A percentile compares a stretch with the other conserved stretches of the same genome.
phyloP scores from a whole-genome alignment of 1,140 invertebrate species.

The Leguminivora glycinivorella region DNA sequence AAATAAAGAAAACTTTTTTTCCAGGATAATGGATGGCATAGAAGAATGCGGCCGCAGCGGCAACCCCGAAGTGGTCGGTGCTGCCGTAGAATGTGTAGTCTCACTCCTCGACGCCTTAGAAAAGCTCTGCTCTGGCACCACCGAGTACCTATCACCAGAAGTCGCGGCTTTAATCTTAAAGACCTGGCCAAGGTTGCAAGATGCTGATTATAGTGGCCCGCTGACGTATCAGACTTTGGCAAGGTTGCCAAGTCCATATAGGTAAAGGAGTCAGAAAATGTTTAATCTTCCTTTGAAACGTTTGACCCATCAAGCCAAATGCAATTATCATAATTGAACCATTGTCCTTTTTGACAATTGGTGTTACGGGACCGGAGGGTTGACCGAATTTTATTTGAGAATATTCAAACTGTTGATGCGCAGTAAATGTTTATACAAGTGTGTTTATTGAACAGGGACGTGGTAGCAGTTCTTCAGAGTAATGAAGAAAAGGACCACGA shows the following conservation, averaged over 20 bases:
- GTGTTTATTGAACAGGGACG: conserved; percentile 65
- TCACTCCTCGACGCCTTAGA: conserved; percentile 91
- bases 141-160: conserved; percentile 80
- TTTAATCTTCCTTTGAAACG: not conserved
- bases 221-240: conserved; percentile 91
- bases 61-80: conserved; percentile 85
- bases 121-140: conserved; percentile 84
- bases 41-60: conserved; percentile 88
- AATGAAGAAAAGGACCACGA: conserved; percentile 71
- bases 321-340: too few species aligned
- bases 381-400: too few species aligned
- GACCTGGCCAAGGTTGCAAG: conserved; percentile 86
- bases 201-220: conserved; percentile 91
- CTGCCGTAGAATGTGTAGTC: conserved; percentile 91
- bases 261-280: conserved; percentile 59
- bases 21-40: conserved; percentile 93
- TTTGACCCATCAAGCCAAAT: too few species aligned
- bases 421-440: not conserved
- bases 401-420: too few species aligned
- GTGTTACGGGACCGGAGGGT: too few species aligned
- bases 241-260: conserved; percentile 88
- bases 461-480: conserved; percentile 75
- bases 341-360: too few species aligned
- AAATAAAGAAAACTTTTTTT: conserved; percentile 37
- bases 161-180: conserved; percentile 83